Percentiles rank a stretch among this genome's conserved stretches.
phyloP scores from a whole-genome alignment of 1,140 invertebrate genomes.

The Drosophila rufa region DNA sequence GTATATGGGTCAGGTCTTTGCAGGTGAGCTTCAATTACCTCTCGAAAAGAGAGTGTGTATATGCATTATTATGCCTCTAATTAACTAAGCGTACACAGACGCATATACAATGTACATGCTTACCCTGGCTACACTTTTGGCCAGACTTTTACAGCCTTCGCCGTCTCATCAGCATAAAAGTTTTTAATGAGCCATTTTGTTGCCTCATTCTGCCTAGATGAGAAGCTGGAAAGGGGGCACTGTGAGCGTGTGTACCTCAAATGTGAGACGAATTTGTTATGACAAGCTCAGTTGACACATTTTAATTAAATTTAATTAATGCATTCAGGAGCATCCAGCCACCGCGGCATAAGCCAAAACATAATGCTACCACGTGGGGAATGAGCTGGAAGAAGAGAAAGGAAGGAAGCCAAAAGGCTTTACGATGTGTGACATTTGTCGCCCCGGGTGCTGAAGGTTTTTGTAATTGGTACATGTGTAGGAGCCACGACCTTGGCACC shows the following conservation, averaged over 20 bases:
- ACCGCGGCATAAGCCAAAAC: conserved; percentile 22
- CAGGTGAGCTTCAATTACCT: conserved; percentile 31
- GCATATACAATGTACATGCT: neutral
- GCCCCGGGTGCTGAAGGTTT: conserved; percentile 16
- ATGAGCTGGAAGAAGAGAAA: conserved; percentile 15
- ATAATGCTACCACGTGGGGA: conserved; percentile 40
- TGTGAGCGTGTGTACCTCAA: conserved; percentile 12
- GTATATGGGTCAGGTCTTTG: conserved; percentile 20
- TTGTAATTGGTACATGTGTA: conserved; percentile 64
- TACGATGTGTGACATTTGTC: conserved; percentile 56
- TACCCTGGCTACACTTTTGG: conserved; percentile 34
- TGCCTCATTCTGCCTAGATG: conserved; percentile 6
- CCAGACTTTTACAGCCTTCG: conserved; percentile 54
- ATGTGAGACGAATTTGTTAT: conserved; percentile 76
- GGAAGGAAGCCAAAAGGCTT: conserved; percentile 4
- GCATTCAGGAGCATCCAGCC: conserved; percentile 46
- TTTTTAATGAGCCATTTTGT: conserved; percentile 82
- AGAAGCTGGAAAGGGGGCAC: neutral
- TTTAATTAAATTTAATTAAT: conserved; percentile 84
- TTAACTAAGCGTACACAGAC: conserved; percentile 65
- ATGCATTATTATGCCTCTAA: conserved; percentile 71
- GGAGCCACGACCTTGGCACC: conserved; percentile 7
- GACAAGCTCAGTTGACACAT: conserved; percentile 82
- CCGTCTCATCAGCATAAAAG: conserved; percentile 80
- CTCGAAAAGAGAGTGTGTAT: conserved; percentile 15